Conservation (phyloP, 2,888 invertebrate species). For the Caenorhabditis wallacei region DNA sequence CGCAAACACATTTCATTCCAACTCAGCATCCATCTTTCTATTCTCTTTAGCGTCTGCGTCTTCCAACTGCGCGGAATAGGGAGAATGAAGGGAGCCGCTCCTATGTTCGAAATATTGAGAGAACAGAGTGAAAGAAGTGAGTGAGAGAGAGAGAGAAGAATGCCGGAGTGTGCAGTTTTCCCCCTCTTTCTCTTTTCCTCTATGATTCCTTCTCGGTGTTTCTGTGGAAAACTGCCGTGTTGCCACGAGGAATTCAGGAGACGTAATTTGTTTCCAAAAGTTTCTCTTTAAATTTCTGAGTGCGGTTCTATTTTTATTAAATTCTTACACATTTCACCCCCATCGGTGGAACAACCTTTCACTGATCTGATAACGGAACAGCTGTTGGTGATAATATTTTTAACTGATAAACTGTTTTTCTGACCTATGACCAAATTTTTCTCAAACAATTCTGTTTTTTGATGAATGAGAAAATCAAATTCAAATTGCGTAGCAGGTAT, state of each 20-base stretch:
- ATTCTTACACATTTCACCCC: not conserved
- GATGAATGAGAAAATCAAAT: no score
- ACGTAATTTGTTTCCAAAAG: constrained; percentile 3
- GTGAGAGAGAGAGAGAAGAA: constrained; percentile 32
- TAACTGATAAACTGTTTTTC: constrained; percentile 11
- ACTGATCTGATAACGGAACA: constrained; percentile 3
- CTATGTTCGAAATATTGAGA: constrained; percentile 41
- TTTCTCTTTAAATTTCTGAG: not conserved
- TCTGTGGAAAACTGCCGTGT: constrained; percentile 40
- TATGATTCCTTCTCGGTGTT: constrained; percentile 48
- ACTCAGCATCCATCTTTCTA: constrained; percentile 25
- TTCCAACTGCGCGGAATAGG: constrained; percentile 41
- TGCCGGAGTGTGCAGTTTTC: constrained; percentile 42
- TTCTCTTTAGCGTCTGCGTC: constrained; percentile 34
- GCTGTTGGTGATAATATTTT: constrained; percentile 2
- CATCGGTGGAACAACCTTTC: not conserved
- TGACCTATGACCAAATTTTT: not conserved
- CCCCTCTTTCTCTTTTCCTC: constrained; percentile 23
- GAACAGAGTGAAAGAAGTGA: constrained; percentile 7
- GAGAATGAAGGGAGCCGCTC: constrained; percentile 42
- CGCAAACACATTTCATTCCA: constrained; percentile 12
- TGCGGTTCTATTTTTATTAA: not conserved
- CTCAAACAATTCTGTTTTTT: not conserved
- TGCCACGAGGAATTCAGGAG: constrained; percentile 40
- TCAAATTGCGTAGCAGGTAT: no score